Conservation (phyloP, 2,113 vertebrate genomes). For the Mustela nigripes region DNA sequence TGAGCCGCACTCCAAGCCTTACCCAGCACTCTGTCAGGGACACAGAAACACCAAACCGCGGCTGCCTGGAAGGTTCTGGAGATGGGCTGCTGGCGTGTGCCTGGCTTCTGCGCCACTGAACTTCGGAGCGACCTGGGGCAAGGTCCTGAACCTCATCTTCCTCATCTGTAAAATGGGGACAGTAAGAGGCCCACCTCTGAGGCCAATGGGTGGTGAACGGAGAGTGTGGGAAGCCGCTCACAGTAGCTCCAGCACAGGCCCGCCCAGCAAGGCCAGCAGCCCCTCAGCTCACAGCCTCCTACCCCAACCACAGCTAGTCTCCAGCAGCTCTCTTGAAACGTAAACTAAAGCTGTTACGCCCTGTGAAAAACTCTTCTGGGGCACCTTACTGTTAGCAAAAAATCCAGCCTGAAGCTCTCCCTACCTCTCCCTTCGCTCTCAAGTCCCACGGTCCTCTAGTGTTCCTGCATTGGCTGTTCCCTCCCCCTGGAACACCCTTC, state of each 20-base stretch:
- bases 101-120: background rate
- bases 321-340: background rate
- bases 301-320: background rate
- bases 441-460: background rate
- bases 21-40: background rate
- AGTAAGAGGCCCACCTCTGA: background rate
- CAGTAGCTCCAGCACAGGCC: background rate
- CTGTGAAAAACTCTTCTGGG: background rate
- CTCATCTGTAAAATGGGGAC: background rate
- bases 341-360: background rate
- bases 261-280: accelerated
- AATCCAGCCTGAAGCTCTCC: background rate
- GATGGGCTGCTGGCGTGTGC: background rate
- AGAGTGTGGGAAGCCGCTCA: background rate
- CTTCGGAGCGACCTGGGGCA: background rate
- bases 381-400: background rate
- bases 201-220: background rate
- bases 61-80: background rate
- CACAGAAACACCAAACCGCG: background rate
- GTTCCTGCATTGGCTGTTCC: background rate
- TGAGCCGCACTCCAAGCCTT: background rate
- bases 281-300: background rate
- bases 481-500: background rate
- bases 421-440: no score
- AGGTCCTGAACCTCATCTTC: background rate